Conservation (phyloP, 2,797 vertebrate genomes). For the Labeo calbasu region DNA sequence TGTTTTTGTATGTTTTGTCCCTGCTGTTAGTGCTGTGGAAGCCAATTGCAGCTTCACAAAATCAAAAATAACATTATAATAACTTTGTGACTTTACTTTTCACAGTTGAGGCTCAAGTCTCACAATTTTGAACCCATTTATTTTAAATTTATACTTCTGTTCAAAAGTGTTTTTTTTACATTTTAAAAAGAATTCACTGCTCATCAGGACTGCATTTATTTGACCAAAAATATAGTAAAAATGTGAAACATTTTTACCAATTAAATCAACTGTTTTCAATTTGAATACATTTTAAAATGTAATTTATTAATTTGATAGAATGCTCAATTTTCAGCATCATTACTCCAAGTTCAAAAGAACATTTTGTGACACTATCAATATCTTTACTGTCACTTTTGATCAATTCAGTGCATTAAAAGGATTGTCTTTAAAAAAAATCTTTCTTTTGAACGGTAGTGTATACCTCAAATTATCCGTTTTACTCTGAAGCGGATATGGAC, state of each 20-base stretch:
- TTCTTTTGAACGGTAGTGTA: neutral
- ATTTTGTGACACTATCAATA: too few relatives aligned
- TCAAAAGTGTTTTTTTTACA: neutral
- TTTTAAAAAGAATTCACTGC: neutral
- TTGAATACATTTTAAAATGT: neutral
- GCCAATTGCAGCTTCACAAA: neutral
- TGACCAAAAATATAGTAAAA: neutral
- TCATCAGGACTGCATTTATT: neutral
- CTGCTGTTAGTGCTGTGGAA: neutral
- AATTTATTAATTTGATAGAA: neutral
- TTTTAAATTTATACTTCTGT: neutral
- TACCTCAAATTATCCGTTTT: too few relatives aligned
- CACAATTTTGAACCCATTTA: neutral
- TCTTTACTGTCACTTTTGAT: too few relatives aligned
- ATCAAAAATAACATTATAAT: neutral
- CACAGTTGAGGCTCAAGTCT: neutral
- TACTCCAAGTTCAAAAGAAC: too few relatives aligned
- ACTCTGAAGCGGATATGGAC: neutral
- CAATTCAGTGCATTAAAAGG: neutral
- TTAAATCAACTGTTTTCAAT: neutral
- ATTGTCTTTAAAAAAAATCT: neutral
- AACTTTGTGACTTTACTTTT: neutral
- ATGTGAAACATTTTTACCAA: neutral
- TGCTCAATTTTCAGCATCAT: neutral
- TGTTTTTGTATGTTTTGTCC: neutral